Percentiles rank a stretch among this genome's conserved stretches.
These are phyloP conservation scores for Rotaria sp. DNA, from an alignment of 2,888 invertebrate genomes.

Conservation along the genomic window DNA sequence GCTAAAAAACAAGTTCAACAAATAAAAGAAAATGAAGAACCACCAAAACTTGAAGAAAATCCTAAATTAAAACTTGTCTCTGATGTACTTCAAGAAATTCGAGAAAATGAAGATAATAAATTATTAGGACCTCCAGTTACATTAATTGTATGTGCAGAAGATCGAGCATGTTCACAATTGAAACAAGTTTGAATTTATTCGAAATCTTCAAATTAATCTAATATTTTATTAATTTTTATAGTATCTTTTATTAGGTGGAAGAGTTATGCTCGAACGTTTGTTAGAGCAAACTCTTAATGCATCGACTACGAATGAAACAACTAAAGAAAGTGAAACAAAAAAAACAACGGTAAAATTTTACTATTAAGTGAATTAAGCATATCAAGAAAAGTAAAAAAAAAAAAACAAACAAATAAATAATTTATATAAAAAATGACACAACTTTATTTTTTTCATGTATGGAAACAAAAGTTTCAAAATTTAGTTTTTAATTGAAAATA, in stretches of 20 bases:
- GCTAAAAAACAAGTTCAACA: background rate
- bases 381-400: no score
- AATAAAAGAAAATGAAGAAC: background rate
- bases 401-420: no score
- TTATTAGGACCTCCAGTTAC: constrained; percentile 56
- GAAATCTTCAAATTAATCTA: background rate
- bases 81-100: constrained; percentile 77
- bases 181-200: constrained; percentile 53
- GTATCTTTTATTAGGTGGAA: constrained; percentile 1
- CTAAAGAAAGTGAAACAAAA: constrained; percentile 16
- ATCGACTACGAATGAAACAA: background rate
- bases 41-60: constrained; percentile 65
- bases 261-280: constrained; percentile 6
- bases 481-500: no score
- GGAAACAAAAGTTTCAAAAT: no score
- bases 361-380: background rate
- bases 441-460: no score
- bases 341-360: background rate
- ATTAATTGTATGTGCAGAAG: constrained; percentile 75
- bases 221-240: background rate
- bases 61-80: constrained; percentile 80
- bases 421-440: no score
- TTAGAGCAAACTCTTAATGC: constrained; percentile 23
- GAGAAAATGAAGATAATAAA: constrained; percentile 62
- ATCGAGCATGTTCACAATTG: constrained; percentile 72